A percentile compares a stretch with the other conserved stretches of the same genome.
phyloP scores from a whole-genome alignment of 2,888 invertebrate genomes.

The Agrochola litura region DNA sequence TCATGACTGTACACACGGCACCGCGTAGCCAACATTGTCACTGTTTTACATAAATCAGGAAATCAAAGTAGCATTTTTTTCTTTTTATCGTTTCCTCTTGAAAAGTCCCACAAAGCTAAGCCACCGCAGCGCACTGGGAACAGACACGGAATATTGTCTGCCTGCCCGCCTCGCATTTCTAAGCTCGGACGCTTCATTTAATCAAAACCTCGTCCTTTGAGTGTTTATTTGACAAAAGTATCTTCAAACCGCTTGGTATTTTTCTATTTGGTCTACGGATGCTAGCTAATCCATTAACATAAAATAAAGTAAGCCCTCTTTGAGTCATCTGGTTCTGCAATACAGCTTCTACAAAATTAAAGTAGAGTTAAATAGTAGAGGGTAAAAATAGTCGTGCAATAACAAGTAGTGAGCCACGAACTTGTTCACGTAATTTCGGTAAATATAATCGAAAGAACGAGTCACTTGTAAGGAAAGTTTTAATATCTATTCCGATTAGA shows the following conservation, averaged over 20 bases:
- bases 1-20: conserved; percentile 1
- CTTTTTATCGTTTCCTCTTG: conserved; percentile 74
- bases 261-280: conserved; percentile 54
- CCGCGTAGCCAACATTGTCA: conserved; percentile 47
- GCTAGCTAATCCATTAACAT: conserved; percentile 61
- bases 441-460: conserved; percentile 77
- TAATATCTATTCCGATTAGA: conserved; percentile 91
- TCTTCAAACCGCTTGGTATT: conserved; percentile 64
- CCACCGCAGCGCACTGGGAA: conserved; percentile 66
- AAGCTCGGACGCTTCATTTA: conserved; percentile 81
- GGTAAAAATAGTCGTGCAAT: conserved; percentile 4
- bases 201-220: conserved; percentile 79
- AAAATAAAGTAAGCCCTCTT: conserved; percentile 49
- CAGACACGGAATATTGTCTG: conserved; percentile 76
- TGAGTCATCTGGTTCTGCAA: neutral
- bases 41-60: conserved; percentile 76
- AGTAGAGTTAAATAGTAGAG: neutral
- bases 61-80: conserved; percentile 76
- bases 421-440: conserved; percentile 70
- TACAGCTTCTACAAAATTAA: conserved; percentile 15
- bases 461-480: conserved; percentile 87
- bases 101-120: conserved; percentile 75
- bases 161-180: conserved; percentile 74
- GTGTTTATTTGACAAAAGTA: conserved; percentile 80
- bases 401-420: conserved; percentile 48